These are phyloP conservation scores for Platyrinchus mystaceus DNA, from an alignment of 2,797 vertebrate genomes.

Conservation along the genomic window DNA sequence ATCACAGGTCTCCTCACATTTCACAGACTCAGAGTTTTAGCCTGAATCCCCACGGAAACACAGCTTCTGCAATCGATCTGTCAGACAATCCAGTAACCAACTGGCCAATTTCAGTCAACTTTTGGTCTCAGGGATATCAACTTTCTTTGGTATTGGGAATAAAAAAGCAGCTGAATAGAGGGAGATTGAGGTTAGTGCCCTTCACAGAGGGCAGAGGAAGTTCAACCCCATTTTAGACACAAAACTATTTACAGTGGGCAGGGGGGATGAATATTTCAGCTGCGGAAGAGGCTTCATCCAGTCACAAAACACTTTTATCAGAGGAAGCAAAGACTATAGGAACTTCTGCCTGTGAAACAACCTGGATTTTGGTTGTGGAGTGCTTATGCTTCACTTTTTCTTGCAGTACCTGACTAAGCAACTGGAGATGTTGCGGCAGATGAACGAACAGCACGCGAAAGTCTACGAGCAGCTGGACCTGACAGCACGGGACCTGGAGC, in stretches of 20 bases:
- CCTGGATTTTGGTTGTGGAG: not conserved
- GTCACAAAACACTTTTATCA: not conserved
- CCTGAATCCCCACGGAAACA: not conserved
- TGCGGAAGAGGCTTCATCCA: not conserved
- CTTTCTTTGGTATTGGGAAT: not conserved
- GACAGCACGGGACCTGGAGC: conserved; percentile 91
- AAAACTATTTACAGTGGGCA: not conserved
- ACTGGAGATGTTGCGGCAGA: conserved; percentile 89
- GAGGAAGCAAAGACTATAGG: not conserved
- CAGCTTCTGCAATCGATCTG: not conserved
- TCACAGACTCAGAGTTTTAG: not conserved
- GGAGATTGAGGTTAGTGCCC: not conserved
- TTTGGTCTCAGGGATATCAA: not conserved
- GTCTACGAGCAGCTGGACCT: conserved; percentile 97
- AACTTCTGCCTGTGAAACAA: not conserved
- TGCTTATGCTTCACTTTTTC: not conserved
- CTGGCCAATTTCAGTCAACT: not conserved
- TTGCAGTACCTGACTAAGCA: conserved; percentile 93
- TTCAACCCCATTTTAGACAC: not conserved
- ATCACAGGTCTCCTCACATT: not conserved
- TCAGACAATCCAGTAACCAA: not conserved
- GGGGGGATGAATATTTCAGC: not conserved
- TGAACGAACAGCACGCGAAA: conserved; percentile 96
- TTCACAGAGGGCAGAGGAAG: not conserved
- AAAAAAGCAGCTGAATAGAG: not conserved